These are phyloP conservation scores for Aricia artaxerxes DNA, from an alignment of 2,888 invertebrate species.

Conservation along the genomic window DNA sequence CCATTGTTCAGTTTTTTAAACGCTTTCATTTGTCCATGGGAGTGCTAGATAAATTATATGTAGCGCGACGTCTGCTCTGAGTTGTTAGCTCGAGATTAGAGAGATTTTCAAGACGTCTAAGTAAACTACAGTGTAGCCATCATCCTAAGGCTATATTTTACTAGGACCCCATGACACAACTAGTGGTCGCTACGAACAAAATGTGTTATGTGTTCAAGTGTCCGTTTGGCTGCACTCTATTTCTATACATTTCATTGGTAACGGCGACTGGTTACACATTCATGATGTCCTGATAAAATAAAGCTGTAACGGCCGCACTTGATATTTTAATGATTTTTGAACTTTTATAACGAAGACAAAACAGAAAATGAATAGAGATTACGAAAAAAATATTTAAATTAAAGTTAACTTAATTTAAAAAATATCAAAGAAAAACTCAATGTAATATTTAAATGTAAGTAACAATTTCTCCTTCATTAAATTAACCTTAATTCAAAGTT, in stretches of 20 bases:
- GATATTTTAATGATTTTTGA: no score
- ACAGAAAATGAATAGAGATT: no score
- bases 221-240: not conserved
- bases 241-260: not conserved
- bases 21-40: constrained; percentile 1
- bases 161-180: not conserved
- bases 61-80: not conserved
- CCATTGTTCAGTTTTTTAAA: constrained; percentile 9
- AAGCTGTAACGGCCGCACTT: no score
- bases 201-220: not conserved
- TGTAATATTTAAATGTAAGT: not conserved
- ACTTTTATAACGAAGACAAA: no score
- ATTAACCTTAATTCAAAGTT: not conserved
- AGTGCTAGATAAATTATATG: not conserved
- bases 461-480: not conserved
- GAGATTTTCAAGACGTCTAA: not conserved
- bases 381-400: no score
- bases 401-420: not conserved
- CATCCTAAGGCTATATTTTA: not conserved
- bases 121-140: not conserved
- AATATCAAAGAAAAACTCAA: not conserved
- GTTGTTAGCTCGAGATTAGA: not conserved
- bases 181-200: not conserved
- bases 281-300: not conserved
- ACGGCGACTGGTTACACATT: not conserved